Evolutionary conservation across 2,113 vertebrate genomes (phyloP), one percentile per base, ranked within the genome.

Genomic region (Crotalus horridus): DNA sequence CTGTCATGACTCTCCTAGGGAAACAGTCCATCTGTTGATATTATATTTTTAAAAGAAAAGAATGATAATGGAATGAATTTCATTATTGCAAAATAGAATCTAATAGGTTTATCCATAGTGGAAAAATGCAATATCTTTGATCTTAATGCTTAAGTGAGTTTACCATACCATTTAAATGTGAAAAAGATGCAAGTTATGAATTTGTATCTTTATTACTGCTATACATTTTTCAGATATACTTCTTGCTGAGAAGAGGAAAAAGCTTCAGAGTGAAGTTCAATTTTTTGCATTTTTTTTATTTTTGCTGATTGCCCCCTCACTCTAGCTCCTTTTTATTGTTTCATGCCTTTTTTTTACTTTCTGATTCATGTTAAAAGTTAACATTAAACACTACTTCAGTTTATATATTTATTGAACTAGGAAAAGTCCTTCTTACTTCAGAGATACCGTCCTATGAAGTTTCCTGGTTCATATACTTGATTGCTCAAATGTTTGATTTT

Each of bases 121-220:
- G 93, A 21, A 93, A 87, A 95, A 95, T 93, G 93, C 87, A 92
- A 33, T 74, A 55, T 96, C 94, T 61, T 96, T 91, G 69, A 58
- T 94, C 64, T 93, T 94, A 94, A 95, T 96, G 95, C 94, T 94
- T 93, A 0, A 3, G 46, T 96, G 94, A 95, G 93, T 97, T 96
- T 1, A 94, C 92, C 92, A 87, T 43, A 20, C 96, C 94, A 96
- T 92, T 55, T 29, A 92, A 95, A 93, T 96, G 96, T 93, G 93
- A 95, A 39, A 93, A 96, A 90, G 93, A 95, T 93, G 85, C 94
- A 39, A 93, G 94, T 92, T 95, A 90, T 9, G 4, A 94, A 55
- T 51, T 74, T 92, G 91, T 94, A 86, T 95, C 95, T 95, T 94
- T 94, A 94, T 95, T 95, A 93, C 92, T 24, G 3, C 89, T 54